phyloP scores from a whole-genome alignment of 2,113 vertebrate species.

The Reinhardtius hippoglossoides region DNA sequence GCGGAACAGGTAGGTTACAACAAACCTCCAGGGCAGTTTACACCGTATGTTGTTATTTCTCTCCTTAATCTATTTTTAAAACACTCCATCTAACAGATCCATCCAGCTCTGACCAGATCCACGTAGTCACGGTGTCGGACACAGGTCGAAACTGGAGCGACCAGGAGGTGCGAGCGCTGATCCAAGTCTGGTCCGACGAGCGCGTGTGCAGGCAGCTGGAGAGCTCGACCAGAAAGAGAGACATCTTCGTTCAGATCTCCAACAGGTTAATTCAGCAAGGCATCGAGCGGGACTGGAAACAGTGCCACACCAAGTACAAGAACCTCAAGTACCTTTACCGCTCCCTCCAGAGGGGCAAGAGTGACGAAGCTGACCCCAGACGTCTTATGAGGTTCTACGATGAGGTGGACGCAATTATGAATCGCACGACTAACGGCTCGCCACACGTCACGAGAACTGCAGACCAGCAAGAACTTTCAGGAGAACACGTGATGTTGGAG shows the following conservation, averaged over 20 bases:
- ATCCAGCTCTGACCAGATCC: slow-evolving; percentile 76
- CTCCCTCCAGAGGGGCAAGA: slow-evolving; percentile 86
- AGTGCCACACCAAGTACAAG: slow-evolving; percentile 91
- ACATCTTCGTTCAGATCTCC: slow-evolving; percentile 90
- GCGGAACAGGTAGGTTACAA: slow-evolving; percentile 44
- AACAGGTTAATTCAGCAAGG: slow-evolving; percentile 85
- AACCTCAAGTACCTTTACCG: slow-evolving; percentile 92
- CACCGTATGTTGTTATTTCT: background rate
- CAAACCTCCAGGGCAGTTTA: background rate
- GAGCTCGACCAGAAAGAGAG: slow-evolving; percentile 89
- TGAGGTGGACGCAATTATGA: slow-evolving; percentile 88
- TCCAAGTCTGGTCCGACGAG: slow-evolving; percentile 87
- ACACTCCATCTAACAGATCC: slow-evolving; percentile 27
- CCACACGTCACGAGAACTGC: background rate
- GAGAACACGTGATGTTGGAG: background rate
- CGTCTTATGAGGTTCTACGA: slow-evolving; percentile 89
- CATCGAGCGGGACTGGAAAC: slow-evolving; percentile 91
- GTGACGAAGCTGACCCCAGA: slow-evolving; percentile 77
- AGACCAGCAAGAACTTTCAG: slow-evolving; percentile 27
- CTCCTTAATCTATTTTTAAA: background rate
- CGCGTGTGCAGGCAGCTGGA: slow-evolving; percentile 88
- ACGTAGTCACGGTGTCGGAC: slow-evolving; percentile 85
- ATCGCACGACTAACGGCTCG: slow-evolving; percentile 46
- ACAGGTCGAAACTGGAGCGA: slow-evolving; percentile 89
- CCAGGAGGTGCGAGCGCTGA: slow-evolving; percentile 87